phyloP scores from a whole-genome alignment of 2,888 invertebrate species.

The Erebia epiphron region DNA sequence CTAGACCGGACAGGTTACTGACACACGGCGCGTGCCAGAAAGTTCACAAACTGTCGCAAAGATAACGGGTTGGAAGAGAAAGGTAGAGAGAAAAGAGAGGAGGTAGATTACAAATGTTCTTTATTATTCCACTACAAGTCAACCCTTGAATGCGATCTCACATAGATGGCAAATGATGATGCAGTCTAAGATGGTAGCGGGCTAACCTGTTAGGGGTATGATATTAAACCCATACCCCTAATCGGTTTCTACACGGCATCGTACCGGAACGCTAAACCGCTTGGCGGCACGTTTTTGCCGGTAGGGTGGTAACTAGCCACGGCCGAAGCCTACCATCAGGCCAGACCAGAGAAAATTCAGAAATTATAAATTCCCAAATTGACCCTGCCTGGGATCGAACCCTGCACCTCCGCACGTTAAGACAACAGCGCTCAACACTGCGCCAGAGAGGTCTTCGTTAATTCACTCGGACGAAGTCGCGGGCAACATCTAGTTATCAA shows the following conservation, averaged over 20 bases:
- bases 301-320: slow-evolving; percentile 4
- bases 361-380: background rate
- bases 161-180: background rate
- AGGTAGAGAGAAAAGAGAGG: no score
- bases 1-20: slow-evolving; percentile 51
- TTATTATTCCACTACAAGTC: no score
- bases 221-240: no score
- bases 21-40: slow-evolving; percentile 44
- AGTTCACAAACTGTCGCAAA: slow-evolving; percentile 11
- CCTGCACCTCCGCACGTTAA: no score
- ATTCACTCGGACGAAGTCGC: no score
- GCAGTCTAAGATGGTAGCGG: background rate
- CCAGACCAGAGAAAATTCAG: background rate
- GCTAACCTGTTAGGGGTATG: no score
- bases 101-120: no score
- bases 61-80: slow-evolving; percentile 9
- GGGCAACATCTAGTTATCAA: no score
- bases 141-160: background rate
- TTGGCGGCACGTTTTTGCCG: background rate
- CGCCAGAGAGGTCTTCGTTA: no score
- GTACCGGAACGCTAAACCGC: background rate
- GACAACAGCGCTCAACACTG: no score
- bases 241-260: no score
- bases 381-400: no score
- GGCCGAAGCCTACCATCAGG: background rate